Evolutionary conservation across 2,888 invertebrate genomes (phyloP).

Genomic region (Leptarthrus brevirostris): DNA sequence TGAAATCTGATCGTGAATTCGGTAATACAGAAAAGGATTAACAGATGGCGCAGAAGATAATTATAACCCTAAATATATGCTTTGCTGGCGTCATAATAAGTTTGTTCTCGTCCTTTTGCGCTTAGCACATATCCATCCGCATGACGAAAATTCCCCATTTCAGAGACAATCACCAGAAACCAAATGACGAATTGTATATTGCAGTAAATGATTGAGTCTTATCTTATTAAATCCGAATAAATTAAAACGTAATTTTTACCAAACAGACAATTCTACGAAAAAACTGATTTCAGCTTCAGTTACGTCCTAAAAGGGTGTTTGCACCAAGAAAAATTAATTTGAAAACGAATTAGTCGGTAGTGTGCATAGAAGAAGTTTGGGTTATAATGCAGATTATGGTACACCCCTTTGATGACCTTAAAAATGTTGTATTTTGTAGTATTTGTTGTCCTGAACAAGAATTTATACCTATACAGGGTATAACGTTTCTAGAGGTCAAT

Average conservation of each 20-base stretch:
- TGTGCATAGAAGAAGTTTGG: not conserved
- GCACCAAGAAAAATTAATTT: not conserved
- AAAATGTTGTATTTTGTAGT: too few relatives aligned
- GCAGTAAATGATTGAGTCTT: constrained; percentile 2
- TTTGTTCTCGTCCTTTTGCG: too few relatives aligned
- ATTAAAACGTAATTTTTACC: constrained; percentile 4
- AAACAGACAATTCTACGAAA: not conserved
- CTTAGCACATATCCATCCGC: not conserved
- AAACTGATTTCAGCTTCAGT: constrained; percentile 8
- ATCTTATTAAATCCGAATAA: constrained; percentile 3
- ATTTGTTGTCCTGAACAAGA: too few relatives aligned
- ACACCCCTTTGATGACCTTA: too few relatives aligned
- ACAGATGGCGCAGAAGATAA: too few relatives aligned
- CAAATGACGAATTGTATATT: constrained; percentile 13
- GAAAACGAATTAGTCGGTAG: not conserved
- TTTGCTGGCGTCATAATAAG: too few relatives aligned
- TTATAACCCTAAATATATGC: too few relatives aligned
- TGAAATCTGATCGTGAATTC: too few relatives aligned
- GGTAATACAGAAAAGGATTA: not conserved
- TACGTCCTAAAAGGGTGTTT: not conserved
- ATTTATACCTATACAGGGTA: too few relatives aligned
- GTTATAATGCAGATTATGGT: too few relatives aligned
- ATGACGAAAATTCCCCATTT: constrained; percentile 5
- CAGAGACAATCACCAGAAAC: not conserved
- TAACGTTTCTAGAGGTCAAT: too few relatives aligned